Base-by-base conservation (phyloP, 2,113 vertebrate species). In the Aramus guarauna region DNA sequence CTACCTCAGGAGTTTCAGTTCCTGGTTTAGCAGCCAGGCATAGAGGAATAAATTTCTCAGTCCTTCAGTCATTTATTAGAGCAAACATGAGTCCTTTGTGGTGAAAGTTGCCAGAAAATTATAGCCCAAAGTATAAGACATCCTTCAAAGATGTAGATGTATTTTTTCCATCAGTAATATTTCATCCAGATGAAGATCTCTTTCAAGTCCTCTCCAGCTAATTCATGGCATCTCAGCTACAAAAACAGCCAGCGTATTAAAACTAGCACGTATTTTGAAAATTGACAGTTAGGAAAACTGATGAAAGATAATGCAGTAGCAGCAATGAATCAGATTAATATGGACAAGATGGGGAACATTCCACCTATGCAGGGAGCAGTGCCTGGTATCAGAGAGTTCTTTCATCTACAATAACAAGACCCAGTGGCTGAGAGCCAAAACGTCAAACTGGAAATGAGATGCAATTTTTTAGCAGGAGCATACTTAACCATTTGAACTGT, bases 331-430 rank as follows among this genome's bases (percentile, higher is more conserved):
- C 84, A 95, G 69, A 94, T 96, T 91, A 95, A 85, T 68, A 72
- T 89, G 69, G 86, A 94, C 91, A 96, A 82, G 60, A 15, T 27
- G 52, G 52, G 64, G 86, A 96, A 78, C 80, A 75, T 81, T 94
- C 89, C 87, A 89, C 89, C 96, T 94, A 94, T 21, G 2, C 94
- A 94, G 69, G 50, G 84, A 94, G 76, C 39, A 60, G 69, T 47
- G 83, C 62, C 52, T 87, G 83, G 27, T 97, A 94, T 81, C 91
- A 94, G 76, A 95, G 29, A 56, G 11, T 37, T 91, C 91, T 96
- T 97, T 96, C 89, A 95, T 96, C 95, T 95, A 0, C 67, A 59
- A 43, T 84, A 96, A 89, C 80, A 91, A 91, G 86, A 92, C 30
- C 47, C 39, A 59, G 56, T 92, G 83, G 86, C 86, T 77, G 39